Base-by-base conservation (phyloP, 1,140 invertebrate species). In the Drosophila rhopaloa region DNA sequence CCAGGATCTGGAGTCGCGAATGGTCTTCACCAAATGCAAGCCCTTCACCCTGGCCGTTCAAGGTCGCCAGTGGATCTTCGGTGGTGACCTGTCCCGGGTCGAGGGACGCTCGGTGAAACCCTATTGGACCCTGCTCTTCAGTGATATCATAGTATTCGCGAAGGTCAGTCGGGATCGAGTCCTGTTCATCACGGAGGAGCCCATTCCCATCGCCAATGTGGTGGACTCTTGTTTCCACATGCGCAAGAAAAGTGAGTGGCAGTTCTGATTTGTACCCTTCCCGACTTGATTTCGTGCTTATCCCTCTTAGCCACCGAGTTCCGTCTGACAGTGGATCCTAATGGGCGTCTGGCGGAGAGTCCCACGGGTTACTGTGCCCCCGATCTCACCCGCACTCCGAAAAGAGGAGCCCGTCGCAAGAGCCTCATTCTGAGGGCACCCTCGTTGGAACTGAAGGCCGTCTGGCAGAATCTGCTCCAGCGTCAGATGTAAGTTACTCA, bases 381-480 rank as follows among this genome's bases (percentile, higher is more conserved):
- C 2, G 94, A 94, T 81, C 81, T 94, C 10, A 93, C 92, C 4
- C 75, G 94, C 41, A 94, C 94, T 4, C 95, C 95, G 0, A 93
- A 94, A 19, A 95, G 95, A 44, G 94, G 94, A 11, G 93, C 93
- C 0, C 93, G 95, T 48, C 94, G 95, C 72, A 93, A 96, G 79
- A 95, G 96, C 5, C 92, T 97, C 3, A 94, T 96, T 0, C 91
- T 97, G 9, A 93, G 96, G 32, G 96, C 97, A 1, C 96, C 96
- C 0, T 97, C 95, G 1, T 94, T 95, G 41, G 97, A 97, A 91
- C 92, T 97, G 7, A 97, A 97, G 90, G 96, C 96, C 16, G 96
- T 97, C 2, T 97, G 97, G 97, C 96, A 97, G 91, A 97, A 97
- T 83, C 93, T 97, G n/a, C 93, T 97, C 10, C 96, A 97, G 78